Percentiles rank a stretch among this genome's conserved stretches.
These are phyloP conservation scores for Actias luna DNA, from an alignment of 2,888 invertebrate species.

Conservation along the genomic window DNA sequence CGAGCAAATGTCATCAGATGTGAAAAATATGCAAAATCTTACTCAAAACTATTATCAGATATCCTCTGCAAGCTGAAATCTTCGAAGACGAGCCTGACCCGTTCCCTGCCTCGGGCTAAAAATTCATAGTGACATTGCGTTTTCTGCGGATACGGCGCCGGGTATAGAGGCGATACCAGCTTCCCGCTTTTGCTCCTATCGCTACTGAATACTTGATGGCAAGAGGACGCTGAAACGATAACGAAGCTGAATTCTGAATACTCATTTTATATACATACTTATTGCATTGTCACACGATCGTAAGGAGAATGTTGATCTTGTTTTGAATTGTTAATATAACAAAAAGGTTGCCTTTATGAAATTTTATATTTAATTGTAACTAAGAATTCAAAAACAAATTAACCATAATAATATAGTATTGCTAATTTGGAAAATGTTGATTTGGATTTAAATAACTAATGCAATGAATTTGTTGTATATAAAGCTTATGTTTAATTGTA, in stretches of 20 bases:
- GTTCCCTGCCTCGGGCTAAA: constrained; percentile 90
- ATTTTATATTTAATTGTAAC: too few species aligned
- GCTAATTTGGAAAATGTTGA: too few species aligned
- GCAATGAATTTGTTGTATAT: too few species aligned
- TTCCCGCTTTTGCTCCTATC: constrained; percentile 90
- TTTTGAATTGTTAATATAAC: background rate
- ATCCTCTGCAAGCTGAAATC: constrained; percentile 90
- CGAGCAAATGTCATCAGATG: too few species aligned
- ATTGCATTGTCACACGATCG: background rate
- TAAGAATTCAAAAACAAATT: too few species aligned
- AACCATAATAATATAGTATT: too few species aligned
- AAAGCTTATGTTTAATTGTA: too few species aligned
- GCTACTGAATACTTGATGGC: constrained; percentile 89
- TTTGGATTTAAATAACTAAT: too few species aligned
- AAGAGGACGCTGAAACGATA: constrained; percentile 84
- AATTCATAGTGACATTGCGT: constrained; percentile 95
- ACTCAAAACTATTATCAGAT: constrained; percentile 83
- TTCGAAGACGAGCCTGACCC: constrained; percentile 91
- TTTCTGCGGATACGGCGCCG: constrained; percentile 88
- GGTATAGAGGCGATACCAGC: constrained; percentile 91
- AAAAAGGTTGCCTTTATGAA: background rate
- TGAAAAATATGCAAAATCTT: too few species aligned
- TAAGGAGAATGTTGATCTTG: background rate
- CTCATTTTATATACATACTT: background rate
- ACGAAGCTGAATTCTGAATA: background rate